Percentiles rank a stretch among this genome's conserved stretches.
These are phyloP conservation scores for Deilephila elpenor DNA, from an alignment of 2,888 invertebrate species.

Conservation along the genomic window DNA sequence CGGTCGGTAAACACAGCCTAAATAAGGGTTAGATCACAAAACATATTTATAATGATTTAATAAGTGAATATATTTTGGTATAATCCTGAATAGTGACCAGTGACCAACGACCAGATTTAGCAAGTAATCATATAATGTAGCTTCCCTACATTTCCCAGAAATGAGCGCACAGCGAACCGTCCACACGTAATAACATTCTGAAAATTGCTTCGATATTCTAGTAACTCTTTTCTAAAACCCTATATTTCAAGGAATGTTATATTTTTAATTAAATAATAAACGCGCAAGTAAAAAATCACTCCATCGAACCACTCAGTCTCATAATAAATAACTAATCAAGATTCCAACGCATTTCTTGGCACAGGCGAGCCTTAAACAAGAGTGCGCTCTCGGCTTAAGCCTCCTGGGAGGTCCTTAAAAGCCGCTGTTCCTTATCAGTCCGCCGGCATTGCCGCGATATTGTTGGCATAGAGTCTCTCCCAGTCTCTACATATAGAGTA, in stretches of 20 bases:
- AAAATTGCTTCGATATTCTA: not conserved
- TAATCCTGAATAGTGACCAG: too few relatives aligned
- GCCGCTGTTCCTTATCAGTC: conserved; percentile 57
- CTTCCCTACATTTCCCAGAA: too few relatives aligned
- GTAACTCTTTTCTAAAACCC: not conserved
- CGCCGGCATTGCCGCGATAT: conserved; percentile 29
- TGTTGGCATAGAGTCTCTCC: conserved; percentile 29
- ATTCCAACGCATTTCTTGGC: conserved; percentile 12
- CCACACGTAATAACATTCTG: too few relatives aligned
- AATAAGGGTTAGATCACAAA: conserved; percentile 11
- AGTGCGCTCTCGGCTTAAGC: conserved; percentile 35
- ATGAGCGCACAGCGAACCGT: too few relatives aligned
- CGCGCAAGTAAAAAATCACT: not conserved
- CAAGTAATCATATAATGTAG: too few relatives aligned
- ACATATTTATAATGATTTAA: too few relatives aligned
- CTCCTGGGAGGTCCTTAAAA: conserved; percentile 40
- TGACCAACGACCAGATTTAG: too few relatives aligned
- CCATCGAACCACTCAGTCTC: not conserved
- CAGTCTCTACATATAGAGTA: not conserved
- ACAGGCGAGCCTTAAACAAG: conserved; percentile 6
- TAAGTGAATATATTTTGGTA: too few relatives aligned
- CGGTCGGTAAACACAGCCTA: conserved; percentile 43
- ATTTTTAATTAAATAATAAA: too few relatives aligned
- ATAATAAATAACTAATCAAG: conserved; percentile 14
- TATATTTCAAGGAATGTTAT: too few relatives aligned